phyloP scores from a whole-genome alignment of 2,113 vertebrate species.

The Coreoperca whiteheadi region DNA sequence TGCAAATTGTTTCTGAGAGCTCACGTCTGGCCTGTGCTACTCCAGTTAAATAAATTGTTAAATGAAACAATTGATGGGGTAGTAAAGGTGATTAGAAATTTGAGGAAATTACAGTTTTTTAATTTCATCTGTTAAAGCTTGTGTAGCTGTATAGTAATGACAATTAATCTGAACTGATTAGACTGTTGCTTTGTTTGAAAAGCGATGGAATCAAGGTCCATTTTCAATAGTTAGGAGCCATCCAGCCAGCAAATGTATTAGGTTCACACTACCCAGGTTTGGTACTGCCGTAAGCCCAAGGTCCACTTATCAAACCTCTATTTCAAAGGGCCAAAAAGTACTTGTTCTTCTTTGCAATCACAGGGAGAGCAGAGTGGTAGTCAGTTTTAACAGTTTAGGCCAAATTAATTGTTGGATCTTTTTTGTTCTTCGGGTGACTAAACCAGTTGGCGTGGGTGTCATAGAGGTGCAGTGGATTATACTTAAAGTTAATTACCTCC shows the following conservation, averaged over 20 bases:
- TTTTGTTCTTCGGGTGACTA: slow-evolving; percentile 19
- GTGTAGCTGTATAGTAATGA: not conserved
- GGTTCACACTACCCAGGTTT: not conserved
- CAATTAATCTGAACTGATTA: not conserved
- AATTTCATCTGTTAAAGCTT: not conserved
- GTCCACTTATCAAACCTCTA: not conserved
- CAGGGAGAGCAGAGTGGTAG: not conserved
- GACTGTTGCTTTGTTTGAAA: not conserved
- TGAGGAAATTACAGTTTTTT: not conserved
- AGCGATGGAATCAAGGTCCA: not conserved
- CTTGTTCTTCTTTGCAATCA: not conserved
- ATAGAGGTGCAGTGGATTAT: slow-evolving; percentile 34
- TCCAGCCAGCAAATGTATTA: not conserved
- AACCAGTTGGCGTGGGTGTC: not conserved
- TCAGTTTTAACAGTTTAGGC: not conserved
- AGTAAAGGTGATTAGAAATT: not conserved
- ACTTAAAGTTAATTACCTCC: slow-evolving; percentile 58
- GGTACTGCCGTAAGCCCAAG: not conserved
- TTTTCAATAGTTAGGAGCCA: not conserved
- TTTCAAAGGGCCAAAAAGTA: slow-evolving; percentile 12
- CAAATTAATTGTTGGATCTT: slow-evolving; percentile 20
- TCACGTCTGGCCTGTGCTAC: not conserved
- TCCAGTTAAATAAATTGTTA: not conserved
- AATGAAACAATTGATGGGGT: slow-evolving; percentile 4
- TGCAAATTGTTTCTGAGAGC: not conserved